Evolutionary conservation across 2,797 vertebrate genomes (phyloP).

Genomic region (Sebastes hubbsi): DNA sequence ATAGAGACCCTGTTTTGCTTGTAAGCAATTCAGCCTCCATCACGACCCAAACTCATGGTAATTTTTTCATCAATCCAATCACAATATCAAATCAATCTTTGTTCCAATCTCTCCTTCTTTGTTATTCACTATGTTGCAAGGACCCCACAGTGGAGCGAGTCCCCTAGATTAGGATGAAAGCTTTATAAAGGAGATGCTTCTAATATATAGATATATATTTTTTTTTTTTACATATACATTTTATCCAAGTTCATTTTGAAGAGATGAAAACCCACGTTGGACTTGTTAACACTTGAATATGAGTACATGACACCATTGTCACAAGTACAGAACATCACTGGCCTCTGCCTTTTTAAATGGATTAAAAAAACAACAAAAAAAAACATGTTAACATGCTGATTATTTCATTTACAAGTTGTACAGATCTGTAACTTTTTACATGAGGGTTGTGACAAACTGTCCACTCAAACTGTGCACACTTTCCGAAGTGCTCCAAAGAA

Average conservation of each 20-base stretch:
- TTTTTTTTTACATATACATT: conserved; percentile 57
- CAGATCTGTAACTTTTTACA: conserved; percentile 68
- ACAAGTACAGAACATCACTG: conserved; percentile 77
- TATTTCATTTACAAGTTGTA: conserved; percentile 78
- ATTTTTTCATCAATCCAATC: not conserved
- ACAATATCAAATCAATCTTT: conserved; percentile 2
- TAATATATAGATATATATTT: conserved; percentile 59
- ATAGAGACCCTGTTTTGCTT: conserved; percentile 23
- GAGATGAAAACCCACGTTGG: conserved; percentile 66
- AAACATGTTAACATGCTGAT: conserved; percentile 72
- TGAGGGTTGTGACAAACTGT: conserved; percentile 51
- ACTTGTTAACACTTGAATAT: conserved; percentile 72
- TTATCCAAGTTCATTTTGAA: conserved; percentile 60
- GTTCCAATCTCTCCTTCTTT: conserved; percentile 12
- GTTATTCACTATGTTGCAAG: conserved; percentile 31
- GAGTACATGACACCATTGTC: conserved; percentile 75
- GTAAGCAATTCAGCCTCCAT: conserved; percentile 35
- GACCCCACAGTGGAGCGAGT: conserved; percentile 9
- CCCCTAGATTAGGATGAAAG: conserved; percentile 32
- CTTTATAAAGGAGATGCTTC: conserved; percentile 56
- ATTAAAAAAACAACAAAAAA: conserved; percentile 16
- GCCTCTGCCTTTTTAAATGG: conserved; percentile 69
- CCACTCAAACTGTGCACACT: conserved; percentile 43
- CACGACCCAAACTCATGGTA: conserved; percentile 4
- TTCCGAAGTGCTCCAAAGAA: conserved; percentile 9